Evolutionary conservation across 2,888 invertebrate species (phyloP), one percentile per base, ranked within the genome.

Genomic region (Gerris lacustris): DNA sequence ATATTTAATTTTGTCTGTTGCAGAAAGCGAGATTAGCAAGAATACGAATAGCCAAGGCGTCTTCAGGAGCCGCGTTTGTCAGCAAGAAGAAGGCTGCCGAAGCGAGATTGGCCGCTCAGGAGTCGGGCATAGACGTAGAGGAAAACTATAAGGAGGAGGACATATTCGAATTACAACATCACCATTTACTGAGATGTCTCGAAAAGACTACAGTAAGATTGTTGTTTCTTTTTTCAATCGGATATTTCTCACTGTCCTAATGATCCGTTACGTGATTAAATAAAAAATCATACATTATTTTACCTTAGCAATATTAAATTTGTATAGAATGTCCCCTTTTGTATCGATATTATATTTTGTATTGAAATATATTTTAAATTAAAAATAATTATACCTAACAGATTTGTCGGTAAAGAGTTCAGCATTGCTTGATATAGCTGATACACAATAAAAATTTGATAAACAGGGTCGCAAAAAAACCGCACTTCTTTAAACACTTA

Each of bases 21-120:
- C 88, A 99, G 99, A 98, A 98, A 94, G 98, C 99, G 45, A 90
- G 99, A 72, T 86, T 98, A 81, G 97, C 98, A 55, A 89, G 99
- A 74, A 99, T 99, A 79, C 90, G 96, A 73, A 97, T 99, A 80
- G 98, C 98, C 70, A 99, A 99, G 82, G 98, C 97, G 70, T 98
- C 98, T 5, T 96, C 96, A 18, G 97, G 98, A 6, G 98, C 97
- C 6, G 98, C 98, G 5, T 96, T 99, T 82, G 95, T 98, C 76
- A 93, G 89, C 80, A 97, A 97, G 85, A 99, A 99, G 87, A 97
- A 97, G 81, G 96, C 97, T 1, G 96, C 96, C 4, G 98, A 99
- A 80, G 96, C 95, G 0, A 85, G 96, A 67, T 85, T 96, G 78
- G 94, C 94, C 70, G 93, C 95, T 69, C 91, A 92, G 82, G 94